Evolutionary conservation across 2,113 vertebrate species (phyloP), one percentile per base, ranked within the genome.

Genomic region (Seriola quinqueradiata): DNA sequence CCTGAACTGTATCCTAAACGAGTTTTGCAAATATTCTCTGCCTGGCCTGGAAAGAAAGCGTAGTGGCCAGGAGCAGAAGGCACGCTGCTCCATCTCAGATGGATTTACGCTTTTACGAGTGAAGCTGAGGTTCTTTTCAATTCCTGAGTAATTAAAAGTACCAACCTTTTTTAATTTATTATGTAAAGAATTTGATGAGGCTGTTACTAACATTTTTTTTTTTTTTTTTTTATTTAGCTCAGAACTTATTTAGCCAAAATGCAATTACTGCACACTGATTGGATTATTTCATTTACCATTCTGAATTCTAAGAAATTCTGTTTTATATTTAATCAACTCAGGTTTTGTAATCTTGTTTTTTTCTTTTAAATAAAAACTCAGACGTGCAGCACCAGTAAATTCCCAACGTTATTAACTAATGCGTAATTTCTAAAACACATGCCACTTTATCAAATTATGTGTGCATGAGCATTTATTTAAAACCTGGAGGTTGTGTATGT

Each of bases 11-110:
- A 6, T 68, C 46, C 66, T 21, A 84, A 60, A 79, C 59, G 23
- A 70, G 5, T 71, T 81, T 55, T 48, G 48, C 77, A 70, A 75
- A 46, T 59, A 55, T 67, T 71, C 66, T 28, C 34, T n/a, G 72
- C 61, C 63, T 54, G 42, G 28, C 61, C 75, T 87, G 82, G 86
- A 90, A 89, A 84, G 55, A 85, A 82, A 77, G 71, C 5, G 0
- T 23, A 34, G 70, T 12, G 40, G 66, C 65, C 34, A 61, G 77
- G 12, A 71, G 79, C 58, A 23, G 67, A 42, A 58, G 38, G 11
- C 32, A 13, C 74, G 23, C 44, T 21, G 58, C 75, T 50, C 57
- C 19, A 2, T 40, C 28, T 69, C 46, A 81, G 77, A 28, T 28
- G 61, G 50, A 63, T 28, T 2, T 28, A 28, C 28, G 28, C 28